Percentiles rank a stretch among this genome's conserved stretches.
Conservation (phyloP, 2,113 vertebrate species). For the Phylloscopus trochiloides region DNA sequence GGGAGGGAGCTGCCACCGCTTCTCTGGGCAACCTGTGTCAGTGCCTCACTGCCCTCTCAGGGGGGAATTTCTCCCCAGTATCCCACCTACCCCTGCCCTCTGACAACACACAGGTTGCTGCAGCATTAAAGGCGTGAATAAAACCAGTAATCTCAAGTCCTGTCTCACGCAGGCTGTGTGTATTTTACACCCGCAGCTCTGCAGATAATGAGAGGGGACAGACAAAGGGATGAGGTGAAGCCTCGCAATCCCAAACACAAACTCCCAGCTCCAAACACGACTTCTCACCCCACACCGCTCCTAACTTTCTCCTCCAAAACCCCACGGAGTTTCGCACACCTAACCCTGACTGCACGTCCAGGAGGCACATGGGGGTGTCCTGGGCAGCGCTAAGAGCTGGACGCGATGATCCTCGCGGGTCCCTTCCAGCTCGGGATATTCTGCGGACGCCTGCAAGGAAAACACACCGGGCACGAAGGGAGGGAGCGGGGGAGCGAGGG, state of each 20-base stretch:
- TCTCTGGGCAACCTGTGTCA: neutral
- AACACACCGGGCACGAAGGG: neutral
- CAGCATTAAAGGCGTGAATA: neutral
- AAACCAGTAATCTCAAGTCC: neutral
- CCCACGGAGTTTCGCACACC: neutral
- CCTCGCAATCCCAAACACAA: neutral
- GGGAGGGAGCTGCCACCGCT: neutral
- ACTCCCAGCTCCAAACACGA: neutral
- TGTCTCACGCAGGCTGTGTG: fast-evolving
- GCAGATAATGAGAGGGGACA: no score
- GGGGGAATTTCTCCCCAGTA: no score
- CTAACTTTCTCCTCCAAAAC: neutral
- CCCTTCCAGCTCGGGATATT: neutral
- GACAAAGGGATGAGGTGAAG: neutral
- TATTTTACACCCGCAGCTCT: neutral
- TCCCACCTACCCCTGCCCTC: neutral
- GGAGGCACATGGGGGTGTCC: neutral
- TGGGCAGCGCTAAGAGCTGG: neutral
- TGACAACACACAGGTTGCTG: neutral
- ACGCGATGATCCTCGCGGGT: neutral
- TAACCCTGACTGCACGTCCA: neutral
- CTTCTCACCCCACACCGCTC: neutral
- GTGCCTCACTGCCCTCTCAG: neutral
- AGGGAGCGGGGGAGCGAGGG: neutral
- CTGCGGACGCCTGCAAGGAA: neutral